A percentile compares a stretch with the other conserved stretches of the same genome.
phyloP scores from a whole-genome alignment of 1,140 invertebrate genomes.

The Euglossa dilemma region DNA sequence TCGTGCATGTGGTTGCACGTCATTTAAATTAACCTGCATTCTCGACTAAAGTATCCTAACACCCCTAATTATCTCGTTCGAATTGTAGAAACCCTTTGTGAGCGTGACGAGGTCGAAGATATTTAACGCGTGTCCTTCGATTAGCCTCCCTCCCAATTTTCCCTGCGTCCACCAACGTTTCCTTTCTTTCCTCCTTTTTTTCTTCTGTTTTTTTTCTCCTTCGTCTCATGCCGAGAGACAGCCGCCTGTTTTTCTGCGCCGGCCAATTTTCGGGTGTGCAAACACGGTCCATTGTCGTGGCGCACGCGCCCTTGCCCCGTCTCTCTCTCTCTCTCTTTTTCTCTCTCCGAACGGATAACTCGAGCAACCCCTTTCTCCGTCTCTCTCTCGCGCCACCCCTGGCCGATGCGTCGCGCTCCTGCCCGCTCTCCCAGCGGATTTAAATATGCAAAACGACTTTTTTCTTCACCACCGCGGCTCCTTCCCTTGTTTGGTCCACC shows the following conservation, averaged over 20 bases:
- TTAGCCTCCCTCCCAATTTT: constrained; percentile 55
- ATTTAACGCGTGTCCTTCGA: constrained; percentile 58
- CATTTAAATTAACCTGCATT: too few species aligned
- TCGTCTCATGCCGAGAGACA: constrained; percentile 56
- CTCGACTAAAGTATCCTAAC: constrained; percentile 1
- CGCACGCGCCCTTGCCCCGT: constrained; percentile 73
- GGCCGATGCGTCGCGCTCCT: constrained; percentile 4
- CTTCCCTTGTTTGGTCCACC: constrained; percentile 79
- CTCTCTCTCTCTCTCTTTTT: constrained; percentile 1
- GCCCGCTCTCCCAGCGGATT: constrained; percentile 63
- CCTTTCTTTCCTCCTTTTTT: background rate
- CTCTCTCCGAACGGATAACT: background rate
- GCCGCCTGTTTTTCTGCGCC: constrained; percentile 60
- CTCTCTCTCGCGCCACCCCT: background rate
- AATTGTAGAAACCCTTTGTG: constrained; percentile 28
- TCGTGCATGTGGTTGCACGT: too few species aligned
- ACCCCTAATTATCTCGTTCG: constrained; percentile 19
- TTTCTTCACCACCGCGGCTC: constrained; percentile 71
- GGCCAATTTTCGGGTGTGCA: constrained; percentile 78
- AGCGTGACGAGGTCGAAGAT: constrained; percentile 42
- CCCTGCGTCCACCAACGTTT: constrained; percentile 26
- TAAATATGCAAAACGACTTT: constrained; percentile 80
- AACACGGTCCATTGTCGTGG: constrained; percentile 73
- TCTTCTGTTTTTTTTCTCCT: constrained; percentile 23
- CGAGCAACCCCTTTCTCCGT: constrained; percentile 19